Percentiles rank a stretch among this genome's conserved stretches.
phyloP scores from a whole-genome alignment of 2,888 invertebrate genomes.

The Lucinisca nassula region DNA sequence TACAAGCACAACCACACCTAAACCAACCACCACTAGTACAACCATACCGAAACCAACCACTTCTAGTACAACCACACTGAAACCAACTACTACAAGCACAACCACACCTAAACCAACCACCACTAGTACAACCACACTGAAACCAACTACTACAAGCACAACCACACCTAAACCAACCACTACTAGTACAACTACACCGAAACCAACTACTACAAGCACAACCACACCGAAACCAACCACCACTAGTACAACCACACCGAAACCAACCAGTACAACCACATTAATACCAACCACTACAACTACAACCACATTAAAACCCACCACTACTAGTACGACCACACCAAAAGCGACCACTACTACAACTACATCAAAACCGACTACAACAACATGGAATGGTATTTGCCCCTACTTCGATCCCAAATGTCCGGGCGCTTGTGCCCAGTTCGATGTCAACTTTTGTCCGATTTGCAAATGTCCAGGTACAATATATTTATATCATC shows the following conservation, averaged over 20 bases:
- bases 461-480: background rate
- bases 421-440: background rate
- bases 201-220: background rate
- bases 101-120: no score
- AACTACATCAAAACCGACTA: background rate
- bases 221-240: background rate
- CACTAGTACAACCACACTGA: no score
- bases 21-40: no score
- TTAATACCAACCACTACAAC: background rate
- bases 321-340: background rate
- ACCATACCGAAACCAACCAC: no score
- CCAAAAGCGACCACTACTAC: background rate
- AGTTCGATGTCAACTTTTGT: background rate
- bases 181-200: background rate
- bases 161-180: background rate
- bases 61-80: no score
- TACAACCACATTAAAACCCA: background rate
- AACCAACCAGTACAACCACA: background rate
- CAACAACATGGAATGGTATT: background rate
- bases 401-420: background rate
- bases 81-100: no score
- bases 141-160: no score
- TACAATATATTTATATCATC: background rate
- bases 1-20: no score
- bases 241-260: background rate